A percentile compares a stretch with the other conserved stretches of the same genome.
Evolutionary conservation across 2,888 invertebrate genomes (phyloP).

Genomic region (Cenopis cana): DNA sequence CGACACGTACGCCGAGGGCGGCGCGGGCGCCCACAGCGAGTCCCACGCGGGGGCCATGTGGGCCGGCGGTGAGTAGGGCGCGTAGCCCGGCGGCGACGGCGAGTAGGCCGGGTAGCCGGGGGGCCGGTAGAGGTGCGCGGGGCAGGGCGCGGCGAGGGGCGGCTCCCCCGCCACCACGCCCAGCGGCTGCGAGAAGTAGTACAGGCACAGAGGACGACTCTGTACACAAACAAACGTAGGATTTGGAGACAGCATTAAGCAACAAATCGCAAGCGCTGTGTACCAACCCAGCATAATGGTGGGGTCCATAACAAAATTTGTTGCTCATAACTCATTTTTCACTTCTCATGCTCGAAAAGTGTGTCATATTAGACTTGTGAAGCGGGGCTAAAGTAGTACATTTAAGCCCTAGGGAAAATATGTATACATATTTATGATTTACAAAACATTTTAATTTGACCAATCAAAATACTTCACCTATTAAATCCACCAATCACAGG

Average conservation of each 20-base stretch:
- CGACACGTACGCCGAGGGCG: slow-evolving; percentile 52
- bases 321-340: too few species aligned
- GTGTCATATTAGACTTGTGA: too few species aligned
- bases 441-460: too few species aligned
- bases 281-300: too few species aligned
- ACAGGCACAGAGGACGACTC: slow-evolving; percentile 82
- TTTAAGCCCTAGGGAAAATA: too few species aligned
- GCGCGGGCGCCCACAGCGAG: slow-evolving; percentile 34
- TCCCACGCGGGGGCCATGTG: slow-evolving; percentile 55
- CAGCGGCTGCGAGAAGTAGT: slow-evolving; percentile 85
- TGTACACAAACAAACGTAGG: slow-evolving; percentile 50
- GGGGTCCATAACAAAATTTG: background rate
- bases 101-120: slow-evolving; percentile 44
- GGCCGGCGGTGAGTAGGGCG: slow-evolving; percentile 56
- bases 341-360: too few species aligned
- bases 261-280: too few species aligned
- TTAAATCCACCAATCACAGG: too few species aligned
- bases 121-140: slow-evolving; percentile 48
- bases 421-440: too few species aligned
- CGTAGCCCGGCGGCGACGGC: slow-evolving; percentile 58
- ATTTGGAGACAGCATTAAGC: too few species aligned
- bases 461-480: too few species aligned
- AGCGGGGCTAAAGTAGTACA: too few species aligned
- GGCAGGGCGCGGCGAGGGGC: slow-evolving; percentile 53
- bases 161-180: slow-evolving; percentile 82